Evolutionary conservation across 2,113 vertebrate species (phyloP).

Genomic region (Phasianus colchicus): DNA sequence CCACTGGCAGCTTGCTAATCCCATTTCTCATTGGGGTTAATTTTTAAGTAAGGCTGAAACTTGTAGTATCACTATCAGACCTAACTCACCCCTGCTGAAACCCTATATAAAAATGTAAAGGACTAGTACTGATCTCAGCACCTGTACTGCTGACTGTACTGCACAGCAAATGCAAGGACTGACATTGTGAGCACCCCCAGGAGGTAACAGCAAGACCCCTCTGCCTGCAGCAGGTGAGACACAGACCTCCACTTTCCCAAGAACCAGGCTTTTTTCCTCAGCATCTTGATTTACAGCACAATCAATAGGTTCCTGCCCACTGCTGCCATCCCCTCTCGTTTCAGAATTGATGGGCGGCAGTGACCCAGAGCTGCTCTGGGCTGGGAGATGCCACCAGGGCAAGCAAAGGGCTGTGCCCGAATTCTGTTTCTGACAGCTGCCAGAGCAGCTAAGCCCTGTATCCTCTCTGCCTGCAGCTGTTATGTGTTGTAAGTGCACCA

Average conservation of each 20-base stretch:
- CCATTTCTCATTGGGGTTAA: background rate
- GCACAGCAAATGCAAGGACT: background rate
- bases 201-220: background rate
- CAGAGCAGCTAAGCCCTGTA: background rate
- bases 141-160: background rate
- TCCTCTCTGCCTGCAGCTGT: background rate
- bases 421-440: background rate
- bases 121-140: background rate
- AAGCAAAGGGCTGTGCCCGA: background rate
- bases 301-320: slow-evolving; percentile 59
- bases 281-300: slow-evolving; percentile 7
- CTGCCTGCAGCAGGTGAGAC: slow-evolving; percentile 36
- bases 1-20: background rate
- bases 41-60: background rate
- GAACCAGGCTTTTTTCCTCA: slow-evolving; percentile 3
- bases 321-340: slow-evolving; percentile 33
- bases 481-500: fast-evolving
- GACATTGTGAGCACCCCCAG: background rate
- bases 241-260: background rate
- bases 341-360: slow-evolving; percentile 44
- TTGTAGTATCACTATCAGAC: background rate
- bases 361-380: background rate
- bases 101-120: background rate
- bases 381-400: background rate
- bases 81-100: background rate